phyloP scores from a whole-genome alignment of 2,113 vertebrate genomes.

The Panthera uncia region DNA sequence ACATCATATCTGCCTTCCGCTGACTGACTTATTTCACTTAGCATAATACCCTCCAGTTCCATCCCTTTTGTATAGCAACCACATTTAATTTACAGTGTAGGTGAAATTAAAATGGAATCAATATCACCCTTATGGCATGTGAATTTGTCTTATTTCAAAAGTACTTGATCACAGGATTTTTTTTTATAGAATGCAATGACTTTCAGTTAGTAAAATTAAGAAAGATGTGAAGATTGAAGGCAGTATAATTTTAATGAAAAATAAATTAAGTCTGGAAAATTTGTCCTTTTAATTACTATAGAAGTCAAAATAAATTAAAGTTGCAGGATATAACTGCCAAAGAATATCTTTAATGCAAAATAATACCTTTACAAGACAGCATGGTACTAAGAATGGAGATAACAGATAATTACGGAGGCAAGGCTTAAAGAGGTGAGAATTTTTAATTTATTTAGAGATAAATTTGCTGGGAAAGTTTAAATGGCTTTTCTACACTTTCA shows the following conservation, averaged over 20 bases:
- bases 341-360: neutral
- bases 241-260: neutral
- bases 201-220: conserved; percentile 25
- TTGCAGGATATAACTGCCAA: conserved; percentile 12
- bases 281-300: neutral
- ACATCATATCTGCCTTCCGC: no score
- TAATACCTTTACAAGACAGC: conserved; percentile 8
- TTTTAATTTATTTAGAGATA: conserved; percentile 52
- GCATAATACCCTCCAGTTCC: no score
- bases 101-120: conserved; percentile 62
- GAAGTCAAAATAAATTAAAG: conserved; percentile 59
- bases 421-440: neutral
- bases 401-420: conserved; percentile 2
- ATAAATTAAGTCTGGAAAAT: neutral
- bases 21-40: no score
- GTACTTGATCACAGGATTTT: conserved; percentile 42
- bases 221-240: conserved; percentile 35
- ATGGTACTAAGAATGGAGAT: conserved; percentile 55
- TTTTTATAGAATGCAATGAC: conserved; percentile 25
- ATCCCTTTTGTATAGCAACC: neutral
- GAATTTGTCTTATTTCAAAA: conserved; percentile 58
- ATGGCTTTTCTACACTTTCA: neutral
- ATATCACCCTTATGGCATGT: neutral
- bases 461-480: neutral
- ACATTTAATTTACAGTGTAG: neutral